phyloP scores from a whole-genome alignment of 2,113 vertebrate genomes.

The Tonatia bakeri region DNA sequence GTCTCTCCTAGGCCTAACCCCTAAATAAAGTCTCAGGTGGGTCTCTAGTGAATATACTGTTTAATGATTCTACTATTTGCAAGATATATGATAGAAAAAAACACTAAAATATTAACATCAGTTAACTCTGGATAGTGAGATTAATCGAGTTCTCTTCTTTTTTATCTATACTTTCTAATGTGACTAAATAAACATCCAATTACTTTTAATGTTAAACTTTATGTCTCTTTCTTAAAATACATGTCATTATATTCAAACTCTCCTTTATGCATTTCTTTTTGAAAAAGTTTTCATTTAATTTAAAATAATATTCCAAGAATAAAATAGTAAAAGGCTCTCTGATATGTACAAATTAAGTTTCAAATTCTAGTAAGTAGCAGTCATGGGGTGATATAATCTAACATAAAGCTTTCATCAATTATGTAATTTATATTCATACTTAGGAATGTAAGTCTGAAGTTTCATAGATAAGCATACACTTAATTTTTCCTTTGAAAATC shows the following conservation, averaged over 20 bases:
- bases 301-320: background rate
- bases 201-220: background rate
- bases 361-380: background rate
- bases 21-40: background rate
- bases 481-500: background rate
- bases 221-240: background rate
- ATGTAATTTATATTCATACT: background rate
- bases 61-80: background rate
- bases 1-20: background rate
- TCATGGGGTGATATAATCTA: background rate
- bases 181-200: background rate
- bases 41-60: background rate
- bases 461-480: background rate
- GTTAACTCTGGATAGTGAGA: background rate
- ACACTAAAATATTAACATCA: background rate
- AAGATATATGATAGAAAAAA: background rate
- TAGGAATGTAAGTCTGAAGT: background rate
- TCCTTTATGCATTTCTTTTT: background rate
- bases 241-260: background rate
- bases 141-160: background rate
- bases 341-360: background rate
- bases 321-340: background rate
- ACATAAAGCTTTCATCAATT: background rate
- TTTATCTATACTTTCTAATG: background rate
- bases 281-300: background rate